These are phyloP conservation scores for Numida meleagris DNA, from an alignment of 2,113 vertebrate species.

Conservation along the genomic window DNA sequence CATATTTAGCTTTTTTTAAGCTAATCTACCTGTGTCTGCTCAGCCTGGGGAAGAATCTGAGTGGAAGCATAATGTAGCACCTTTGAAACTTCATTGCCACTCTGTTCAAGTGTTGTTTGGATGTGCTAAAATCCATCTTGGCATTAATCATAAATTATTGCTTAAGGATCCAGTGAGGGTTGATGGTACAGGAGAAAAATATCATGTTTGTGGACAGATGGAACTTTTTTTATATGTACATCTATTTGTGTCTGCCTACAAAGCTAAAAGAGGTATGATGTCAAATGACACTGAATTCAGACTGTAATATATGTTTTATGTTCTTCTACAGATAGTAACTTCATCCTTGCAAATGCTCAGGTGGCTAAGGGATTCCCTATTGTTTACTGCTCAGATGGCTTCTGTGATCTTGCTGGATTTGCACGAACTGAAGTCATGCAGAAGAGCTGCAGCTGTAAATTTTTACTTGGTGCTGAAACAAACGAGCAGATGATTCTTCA, in stretches of 20 bases:
- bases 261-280: not conserved
- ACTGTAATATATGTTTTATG: slow-evolving; percentile 13
- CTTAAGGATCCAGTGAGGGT: not conserved
- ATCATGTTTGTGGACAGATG: not conserved
- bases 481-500: slow-evolving; percentile 91
- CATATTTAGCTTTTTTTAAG: not conserved
- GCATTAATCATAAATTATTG: not conserved
- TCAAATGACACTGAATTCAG: not conserved
- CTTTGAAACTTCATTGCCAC: not conserved
- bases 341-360: slow-evolving; percentile 98
- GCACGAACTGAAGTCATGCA: slow-evolving; percentile 98
- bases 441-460: slow-evolving; percentile 97
- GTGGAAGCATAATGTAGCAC: no score
- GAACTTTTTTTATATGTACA: not conserved
- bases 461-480: slow-evolving; percentile 93
- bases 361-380: slow-evolving; percentile 96
- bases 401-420: slow-evolving; percentile 96
- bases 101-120: not conserved
- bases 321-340: slow-evolving; percentile 92
- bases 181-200: not conserved
- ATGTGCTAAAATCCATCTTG: no score
- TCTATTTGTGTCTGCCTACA: not conserved
- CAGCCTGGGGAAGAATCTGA: not conserved
- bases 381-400: slow-evolving; percentile 99
- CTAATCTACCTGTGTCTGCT: not conserved